Evolutionary conservation across 2,797 vertebrate species (phyloP).

Genomic region (Arnoldichthys spilopterus): DNA sequence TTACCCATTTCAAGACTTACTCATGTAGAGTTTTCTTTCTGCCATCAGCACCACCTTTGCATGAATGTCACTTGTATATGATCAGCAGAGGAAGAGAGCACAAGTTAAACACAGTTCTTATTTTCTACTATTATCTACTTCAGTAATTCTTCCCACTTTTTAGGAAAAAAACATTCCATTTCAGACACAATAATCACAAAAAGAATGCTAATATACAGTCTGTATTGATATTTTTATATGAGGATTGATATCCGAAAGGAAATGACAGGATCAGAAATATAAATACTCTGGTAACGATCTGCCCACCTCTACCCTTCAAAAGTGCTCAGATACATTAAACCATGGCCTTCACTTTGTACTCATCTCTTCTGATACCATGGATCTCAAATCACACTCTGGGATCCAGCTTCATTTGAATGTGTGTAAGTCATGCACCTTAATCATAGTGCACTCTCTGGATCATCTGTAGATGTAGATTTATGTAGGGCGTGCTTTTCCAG

Average conservation of each 20-base stretch:
- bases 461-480: background rate
- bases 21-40: background rate
- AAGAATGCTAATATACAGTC: background rate
- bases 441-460: background rate
- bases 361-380: background rate
- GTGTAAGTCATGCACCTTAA: slow-evolving; percentile 23
- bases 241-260: background rate
- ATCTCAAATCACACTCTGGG: background rate
- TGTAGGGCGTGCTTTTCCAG: background rate
- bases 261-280: background rate
- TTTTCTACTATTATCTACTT: background rate
- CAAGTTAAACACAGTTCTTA: background rate
- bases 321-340: slow-evolving; percentile 16
- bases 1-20: background rate
- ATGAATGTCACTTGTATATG: background rate
- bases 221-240: background rate
- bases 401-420: background rate
- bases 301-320: background rate
- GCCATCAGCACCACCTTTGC: background rate
- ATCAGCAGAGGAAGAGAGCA: background rate
- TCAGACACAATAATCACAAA: background rate
- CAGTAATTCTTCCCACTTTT: background rate
- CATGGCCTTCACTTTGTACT: slow-evolving; percentile 17
- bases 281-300: background rate
- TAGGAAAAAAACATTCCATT: background rate